These are phyloP conservation scores for Sparidentex hasta DNA, from an alignment of 2,797 vertebrate genomes.

Conservation along the genomic window DNA sequence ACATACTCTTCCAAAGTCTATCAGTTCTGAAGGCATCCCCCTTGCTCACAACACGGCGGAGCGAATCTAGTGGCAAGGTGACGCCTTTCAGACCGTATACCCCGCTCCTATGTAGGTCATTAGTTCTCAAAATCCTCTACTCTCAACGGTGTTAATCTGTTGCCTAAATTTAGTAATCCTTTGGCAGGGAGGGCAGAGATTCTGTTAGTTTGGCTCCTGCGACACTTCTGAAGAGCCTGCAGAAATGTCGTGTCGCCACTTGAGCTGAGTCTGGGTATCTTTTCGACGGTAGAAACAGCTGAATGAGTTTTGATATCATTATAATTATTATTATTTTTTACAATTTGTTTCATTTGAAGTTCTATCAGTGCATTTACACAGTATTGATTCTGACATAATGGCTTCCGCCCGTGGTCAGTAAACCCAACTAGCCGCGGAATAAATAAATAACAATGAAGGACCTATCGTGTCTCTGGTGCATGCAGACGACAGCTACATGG, in stretches of 20 bases:
- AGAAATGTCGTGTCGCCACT: slow-evolving; percentile 28
- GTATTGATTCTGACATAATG: neutral
- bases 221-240: slow-evolving; percentile 56
- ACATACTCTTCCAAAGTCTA: neutral
- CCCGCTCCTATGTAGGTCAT: slow-evolving; percentile 68
- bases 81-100: slow-evolving; percentile 26
- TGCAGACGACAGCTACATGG: slow-evolving; percentile 2
- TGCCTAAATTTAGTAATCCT: slow-evolving; percentile 76
- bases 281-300: slow-evolving; percentile 27
- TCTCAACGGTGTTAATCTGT: slow-evolving; percentile 66
- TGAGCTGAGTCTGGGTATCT: slow-evolving; percentile 26
- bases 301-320: neutral
- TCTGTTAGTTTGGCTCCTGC: slow-evolving; percentile 63
- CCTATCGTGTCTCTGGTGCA: slow-evolving; percentile 1
- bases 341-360: neutral
- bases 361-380: neutral
- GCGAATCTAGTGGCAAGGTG: slow-evolving; percentile 29
- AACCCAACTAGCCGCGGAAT: neutral
- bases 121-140: slow-evolving; percentile 67
- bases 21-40: neutral
- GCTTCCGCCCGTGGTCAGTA: too few relatives aligned
- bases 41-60: neutral
- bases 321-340: neutral
- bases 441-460: neutral
- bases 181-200: slow-evolving; percentile 65